Evolutionary conservation across 30 jellyfish, hydroid and myxozoan genomes (phyloP).

Genomic region (Morbakka virulenta): DNA sequence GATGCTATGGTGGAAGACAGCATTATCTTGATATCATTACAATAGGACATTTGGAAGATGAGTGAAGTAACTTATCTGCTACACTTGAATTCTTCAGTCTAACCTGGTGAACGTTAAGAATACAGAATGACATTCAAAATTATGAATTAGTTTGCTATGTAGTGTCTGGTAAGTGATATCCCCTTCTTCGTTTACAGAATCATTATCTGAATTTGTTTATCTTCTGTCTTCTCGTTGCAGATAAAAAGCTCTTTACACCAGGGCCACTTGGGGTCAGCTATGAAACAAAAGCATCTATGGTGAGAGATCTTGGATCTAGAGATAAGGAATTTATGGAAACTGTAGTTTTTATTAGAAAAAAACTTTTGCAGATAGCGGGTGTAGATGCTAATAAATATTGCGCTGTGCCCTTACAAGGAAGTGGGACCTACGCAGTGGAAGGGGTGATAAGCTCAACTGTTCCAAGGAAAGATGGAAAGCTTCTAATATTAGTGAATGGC

Average conservation of each 20-base stretch:
- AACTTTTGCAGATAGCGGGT: slow-evolving; percentile 63
- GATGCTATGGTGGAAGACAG: no score
- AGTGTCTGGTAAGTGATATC: no score
- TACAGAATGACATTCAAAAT: no score
- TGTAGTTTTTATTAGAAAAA: slow-evolving; percentile 53
- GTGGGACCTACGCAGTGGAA: slow-evolving; percentile 90
- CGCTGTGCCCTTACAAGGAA: slow-evolving; percentile 89
- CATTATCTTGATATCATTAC: no score
- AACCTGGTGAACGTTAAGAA: no score
- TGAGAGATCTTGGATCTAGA: slow-evolving; percentile 82
- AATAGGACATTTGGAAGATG: no score
- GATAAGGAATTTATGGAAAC: slow-evolving; percentile 72
- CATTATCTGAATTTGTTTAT: no score
- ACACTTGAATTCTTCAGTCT: no score
- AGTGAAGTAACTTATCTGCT: no score
- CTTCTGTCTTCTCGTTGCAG: neutral
- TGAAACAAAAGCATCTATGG: slow-evolving; percentile 87
- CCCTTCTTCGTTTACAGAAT: no score
- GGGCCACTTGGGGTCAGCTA: slow-evolving; percentile 95
- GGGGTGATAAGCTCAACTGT: slow-evolving; percentile 80
- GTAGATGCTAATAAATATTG: slow-evolving; percentile 51
- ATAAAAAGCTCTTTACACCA: slow-evolving; percentile 82
- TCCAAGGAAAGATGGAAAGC: slow-evolving; percentile 67
- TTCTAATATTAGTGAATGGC: slow-evolving; percentile 65
- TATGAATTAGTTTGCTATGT: no score